Evolutionary conservation across 1,140 invertebrate species (phyloP), one percentile per base, ranked within the genome.

Genomic region (Magallana gigas): DNA sequence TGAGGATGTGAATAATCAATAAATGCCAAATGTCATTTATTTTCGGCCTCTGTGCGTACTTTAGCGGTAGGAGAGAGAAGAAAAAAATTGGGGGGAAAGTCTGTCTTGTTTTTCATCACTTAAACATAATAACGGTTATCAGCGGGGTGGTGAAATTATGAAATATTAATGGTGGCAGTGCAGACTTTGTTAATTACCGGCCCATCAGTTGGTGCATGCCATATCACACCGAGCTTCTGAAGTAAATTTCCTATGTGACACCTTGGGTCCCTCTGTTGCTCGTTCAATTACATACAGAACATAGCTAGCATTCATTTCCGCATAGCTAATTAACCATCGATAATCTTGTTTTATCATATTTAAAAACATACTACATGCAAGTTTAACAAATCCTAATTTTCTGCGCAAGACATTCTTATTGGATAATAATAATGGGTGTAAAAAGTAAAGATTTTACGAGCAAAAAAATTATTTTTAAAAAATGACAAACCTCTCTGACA

Each of bases 121-220:
- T 76, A 48, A 76, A 76, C 11, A 29, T 76, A 76, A 48, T 76
- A 76, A 29, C 11, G 23, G 68, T 29, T 76, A 76, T 76, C 68
- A 76, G 68, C 68, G 14, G 68, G 68, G 68, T 29, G 68, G 68
- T 76, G 68, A 23, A 18, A 29, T 76, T 76, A 76, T 76, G 68
- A 76, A 76, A 76, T 76, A 76, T 76, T 76, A 36, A 76, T 29
- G 68, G 68, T 76, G 68, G 68, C 68, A 76, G 68, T 76, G 68
- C 68, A 76, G 68, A 76, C 68, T 76, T 76, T 12, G 68, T 76
- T 76, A 76, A 76, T 76, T 76, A 76, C 36, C 36, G 23, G 12
- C 68, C 68, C 68, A 29, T 76, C 68, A 76, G 68, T 36, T 36
- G 68, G 68, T 76, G 68, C 68, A 76, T 76, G 68, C 68, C 68